Evolutionary conservation across 1,140 invertebrate genomes (phyloP).

Genomic region (Tenebrio molitor): DNA sequence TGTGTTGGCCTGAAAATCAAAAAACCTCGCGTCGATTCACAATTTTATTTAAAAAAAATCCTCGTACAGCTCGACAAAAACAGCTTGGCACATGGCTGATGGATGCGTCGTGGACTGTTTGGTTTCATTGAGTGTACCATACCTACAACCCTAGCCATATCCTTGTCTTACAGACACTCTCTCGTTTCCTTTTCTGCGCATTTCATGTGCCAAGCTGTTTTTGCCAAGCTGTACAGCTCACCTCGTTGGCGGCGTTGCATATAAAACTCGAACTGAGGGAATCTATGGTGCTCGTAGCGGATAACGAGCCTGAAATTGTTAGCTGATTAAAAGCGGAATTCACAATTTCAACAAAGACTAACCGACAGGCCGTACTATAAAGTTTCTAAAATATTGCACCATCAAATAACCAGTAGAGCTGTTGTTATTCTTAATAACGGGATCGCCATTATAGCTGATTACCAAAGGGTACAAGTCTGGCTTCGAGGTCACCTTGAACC

Average conservation of each 20-base stretch:
- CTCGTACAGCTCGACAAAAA: too few species aligned
- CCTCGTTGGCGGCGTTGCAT: conserved; percentile 83
- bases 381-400: conserved; percentile 85
- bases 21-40: too few species aligned
- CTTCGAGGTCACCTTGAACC: conserved; percentile 83
- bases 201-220: too few species aligned
- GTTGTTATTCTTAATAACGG: conserved; percentile 72
- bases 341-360: conserved; percentile 33
- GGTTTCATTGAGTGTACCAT: too few species aligned
- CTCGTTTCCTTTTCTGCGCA: too few species aligned
- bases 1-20: conserved; percentile 75
- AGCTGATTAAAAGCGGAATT: conserved; percentile 8
- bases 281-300: conserved; percentile 85
- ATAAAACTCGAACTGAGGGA: conserved; percentile 87
- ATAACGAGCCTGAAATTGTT: conserved; percentile 83
- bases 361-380: conserved; percentile 78
- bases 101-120: too few species aligned
- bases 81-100: too few species aligned
- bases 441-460: conserved; percentile 79
- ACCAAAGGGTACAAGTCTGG: conserved; percentile 87
- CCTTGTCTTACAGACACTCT: too few species aligned
- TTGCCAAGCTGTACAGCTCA: too few species aligned
- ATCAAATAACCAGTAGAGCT: conserved; percentile 81
- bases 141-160: too few species aligned
- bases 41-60: too few species aligned